These are phyloP conservation scores for Drosophila demipolita DNA, from an alignment of 2,888 invertebrate species.

Conservation along the genomic window DNA sequence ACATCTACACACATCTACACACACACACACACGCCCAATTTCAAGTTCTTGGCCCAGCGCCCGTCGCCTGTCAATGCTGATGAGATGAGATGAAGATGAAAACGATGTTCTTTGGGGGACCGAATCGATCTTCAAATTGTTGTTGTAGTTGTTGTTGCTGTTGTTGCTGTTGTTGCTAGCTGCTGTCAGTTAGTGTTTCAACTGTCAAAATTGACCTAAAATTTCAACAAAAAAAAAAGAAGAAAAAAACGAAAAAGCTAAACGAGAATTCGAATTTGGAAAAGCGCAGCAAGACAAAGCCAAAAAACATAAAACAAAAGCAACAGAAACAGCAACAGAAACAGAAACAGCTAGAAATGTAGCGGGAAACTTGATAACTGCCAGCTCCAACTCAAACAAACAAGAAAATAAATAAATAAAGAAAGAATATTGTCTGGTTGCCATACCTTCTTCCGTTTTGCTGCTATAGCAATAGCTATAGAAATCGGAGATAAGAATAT, in stretches of 20 bases:
- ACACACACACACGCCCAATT: conserved; percentile 41
- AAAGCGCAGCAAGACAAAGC: conserved; percentile 45
- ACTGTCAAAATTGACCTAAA: conserved; percentile 75
- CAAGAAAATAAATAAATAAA: background rate
- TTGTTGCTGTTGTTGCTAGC: conserved; percentile 23
- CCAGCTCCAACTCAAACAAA: conserved; percentile 10
- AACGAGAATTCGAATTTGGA: conserved; percentile 49
- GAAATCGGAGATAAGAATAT: conserved; percentile 71
- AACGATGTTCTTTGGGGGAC: conserved; percentile 22
- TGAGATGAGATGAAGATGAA: conserved; percentile 32
- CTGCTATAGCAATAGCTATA: conserved; percentile 4
- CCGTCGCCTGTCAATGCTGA: conserved; percentile 66
- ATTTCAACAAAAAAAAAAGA: too few relatives aligned
- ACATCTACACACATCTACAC: conserved; percentile 14
- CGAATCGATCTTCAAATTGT: conserved; percentile 37
- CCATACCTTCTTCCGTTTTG: background rate
- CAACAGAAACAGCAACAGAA: too few relatives aligned
- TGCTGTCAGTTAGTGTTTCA: conserved; percentile 65
- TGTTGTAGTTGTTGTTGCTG: conserved; percentile 13
- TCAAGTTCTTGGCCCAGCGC: conserved; percentile 79
- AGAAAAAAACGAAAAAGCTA: conserved; percentile 38
- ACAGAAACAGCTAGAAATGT: conserved; percentile 4
- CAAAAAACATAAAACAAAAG: background rate
- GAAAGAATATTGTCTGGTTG: background rate
- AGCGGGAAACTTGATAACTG: conserved; percentile 61